Evolutionary conservation across 2,113 vertebrate genomes (phyloP).

Genomic region (Lathamus discolor): DNA sequence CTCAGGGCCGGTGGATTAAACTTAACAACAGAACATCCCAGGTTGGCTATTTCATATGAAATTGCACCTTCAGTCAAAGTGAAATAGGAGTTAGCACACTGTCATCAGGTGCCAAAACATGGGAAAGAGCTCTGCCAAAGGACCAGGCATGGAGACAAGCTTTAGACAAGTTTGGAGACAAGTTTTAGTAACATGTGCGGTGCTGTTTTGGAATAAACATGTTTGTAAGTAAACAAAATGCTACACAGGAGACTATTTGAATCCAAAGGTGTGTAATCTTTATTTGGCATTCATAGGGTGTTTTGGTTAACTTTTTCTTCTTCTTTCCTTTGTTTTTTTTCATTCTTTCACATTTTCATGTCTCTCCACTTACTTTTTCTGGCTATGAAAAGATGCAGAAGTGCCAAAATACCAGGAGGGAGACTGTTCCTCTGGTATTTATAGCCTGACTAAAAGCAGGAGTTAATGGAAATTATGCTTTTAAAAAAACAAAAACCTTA

Average conservation of each 20-base stretch:
- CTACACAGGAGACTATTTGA: not conserved
- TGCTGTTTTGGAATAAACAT: not conserved
- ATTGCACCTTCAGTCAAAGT: not conserved
- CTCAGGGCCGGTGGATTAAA: not conserved
- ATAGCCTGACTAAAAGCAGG: conserved; percentile 51
- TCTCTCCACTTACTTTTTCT: conserved; percentile 60
- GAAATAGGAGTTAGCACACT: not conserved
- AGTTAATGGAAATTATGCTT: conserved; percentile 65
- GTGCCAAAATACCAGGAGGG: conserved; percentile 65
- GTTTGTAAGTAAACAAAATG: not conserved
- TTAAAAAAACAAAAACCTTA: not conserved
- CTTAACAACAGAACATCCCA: not conserved
- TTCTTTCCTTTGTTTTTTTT: not conserved
- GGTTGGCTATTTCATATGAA: not conserved
- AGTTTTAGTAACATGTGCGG: not conserved
- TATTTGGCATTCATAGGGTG: not conserved
- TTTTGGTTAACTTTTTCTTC: not conserved
- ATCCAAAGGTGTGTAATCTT: not conserved
- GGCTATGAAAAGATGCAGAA: conserved; percentile 48
- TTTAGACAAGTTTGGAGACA: not conserved
- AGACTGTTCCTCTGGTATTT: conserved; percentile 63
- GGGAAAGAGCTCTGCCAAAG: not conserved
- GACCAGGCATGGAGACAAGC: not conserved
- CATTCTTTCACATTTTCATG: conserved; percentile 20
- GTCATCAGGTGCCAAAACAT: not conserved